Percentiles rank a stretch among this genome's conserved stretches.
These are phyloP conservation scores for Hystrix brachyura DNA, from an alignment of 2,113 vertebrate genomes.

Conservation along the genomic window DNA sequence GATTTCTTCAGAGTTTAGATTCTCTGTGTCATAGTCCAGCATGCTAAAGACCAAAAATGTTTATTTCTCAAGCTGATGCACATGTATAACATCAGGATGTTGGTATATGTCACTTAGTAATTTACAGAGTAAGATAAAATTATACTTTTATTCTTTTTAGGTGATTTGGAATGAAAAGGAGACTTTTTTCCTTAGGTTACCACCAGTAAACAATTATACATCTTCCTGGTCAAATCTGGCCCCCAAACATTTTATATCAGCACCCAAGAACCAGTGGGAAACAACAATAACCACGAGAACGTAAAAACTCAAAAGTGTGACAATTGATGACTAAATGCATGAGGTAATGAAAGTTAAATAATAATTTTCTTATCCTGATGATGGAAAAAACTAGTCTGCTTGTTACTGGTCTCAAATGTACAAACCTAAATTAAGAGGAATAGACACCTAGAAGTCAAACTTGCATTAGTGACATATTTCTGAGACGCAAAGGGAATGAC, in stretches of 20 bases:
- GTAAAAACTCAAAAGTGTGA: slow-evolving; percentile 80
- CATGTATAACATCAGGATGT: background rate
- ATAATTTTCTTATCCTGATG: slow-evolving; percentile 54
- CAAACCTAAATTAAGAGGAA: slow-evolving; percentile 73
- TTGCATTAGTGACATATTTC: slow-evolving; percentile 37
- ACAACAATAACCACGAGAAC: slow-evolving; percentile 69
- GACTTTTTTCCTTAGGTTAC: slow-evolving; percentile 41
- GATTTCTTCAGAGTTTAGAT: slow-evolving; percentile 99
- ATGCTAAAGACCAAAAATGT: slow-evolving; percentile 91
- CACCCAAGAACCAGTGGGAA: slow-evolving; percentile 24
- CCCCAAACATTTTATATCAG: slow-evolving; percentile 54
- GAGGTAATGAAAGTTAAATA: slow-evolving; percentile 70
- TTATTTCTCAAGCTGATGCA: slow-evolving; percentile 55
- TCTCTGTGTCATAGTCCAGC: slow-evolving; percentile 99
- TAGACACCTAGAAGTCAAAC: slow-evolving; percentile 67
- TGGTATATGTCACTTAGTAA: slow-evolving; percentile 19
- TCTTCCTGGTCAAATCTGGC: slow-evolving; percentile 8
- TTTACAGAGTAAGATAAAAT: background rate
- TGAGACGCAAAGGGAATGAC: slow-evolving; percentile 1
- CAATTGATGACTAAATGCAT: slow-evolving; percentile 62
- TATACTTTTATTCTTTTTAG: slow-evolving; percentile 48
- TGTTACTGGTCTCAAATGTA: slow-evolving; percentile 78
- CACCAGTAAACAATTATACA: slow-evolving; percentile 1
- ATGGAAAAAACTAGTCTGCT: slow-evolving; percentile 59
- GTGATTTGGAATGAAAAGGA: slow-evolving; percentile 76